phyloP scores from a whole-genome alignment of 1,140 invertebrate genomes.

The Lanistes nyassanus region DNA sequence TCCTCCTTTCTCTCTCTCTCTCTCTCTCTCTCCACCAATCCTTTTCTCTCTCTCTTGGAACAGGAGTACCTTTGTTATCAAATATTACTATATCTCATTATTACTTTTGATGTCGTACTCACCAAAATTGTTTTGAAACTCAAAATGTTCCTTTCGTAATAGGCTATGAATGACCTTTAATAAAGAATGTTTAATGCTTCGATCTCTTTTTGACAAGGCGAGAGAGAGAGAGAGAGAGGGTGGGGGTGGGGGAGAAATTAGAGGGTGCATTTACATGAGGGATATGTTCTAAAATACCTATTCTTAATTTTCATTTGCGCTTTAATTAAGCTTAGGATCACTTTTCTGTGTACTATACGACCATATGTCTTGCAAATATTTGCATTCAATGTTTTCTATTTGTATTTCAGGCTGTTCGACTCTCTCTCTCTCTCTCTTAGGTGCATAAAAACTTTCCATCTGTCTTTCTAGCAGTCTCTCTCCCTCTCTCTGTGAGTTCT shows the following conservation, averaged over 20 bases:
- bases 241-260: too few relatives aligned
- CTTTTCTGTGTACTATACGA: too few relatives aligned
- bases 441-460: neutral
- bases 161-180: too few relatives aligned
- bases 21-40: constrained; percentile 1
- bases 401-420: neutral
- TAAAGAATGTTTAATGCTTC: too few relatives aligned
- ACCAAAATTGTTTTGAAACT: too few relatives aligned
- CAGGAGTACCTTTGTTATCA: neutral
- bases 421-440: constrained; percentile 1
- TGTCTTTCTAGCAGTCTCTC: neutral
- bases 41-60: neutral
- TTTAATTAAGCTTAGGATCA: neutral
- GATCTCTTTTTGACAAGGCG: too few relatives aligned
- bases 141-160: too few relatives aligned
- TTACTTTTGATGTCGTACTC: too few relatives aligned
- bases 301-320: neutral
- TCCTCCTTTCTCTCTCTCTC: constrained; percentile 8
- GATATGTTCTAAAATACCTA: neutral
- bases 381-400: too few relatives aligned
- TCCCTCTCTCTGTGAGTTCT: neutral
- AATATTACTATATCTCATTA: neutral
- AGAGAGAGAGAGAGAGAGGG: too few relatives aligned
- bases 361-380: too few relatives aligned
- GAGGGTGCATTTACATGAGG: neutral